phyloP scores from a whole-genome alignment of 2,113 vertebrate species.

The Colossoma macropomum region DNA sequence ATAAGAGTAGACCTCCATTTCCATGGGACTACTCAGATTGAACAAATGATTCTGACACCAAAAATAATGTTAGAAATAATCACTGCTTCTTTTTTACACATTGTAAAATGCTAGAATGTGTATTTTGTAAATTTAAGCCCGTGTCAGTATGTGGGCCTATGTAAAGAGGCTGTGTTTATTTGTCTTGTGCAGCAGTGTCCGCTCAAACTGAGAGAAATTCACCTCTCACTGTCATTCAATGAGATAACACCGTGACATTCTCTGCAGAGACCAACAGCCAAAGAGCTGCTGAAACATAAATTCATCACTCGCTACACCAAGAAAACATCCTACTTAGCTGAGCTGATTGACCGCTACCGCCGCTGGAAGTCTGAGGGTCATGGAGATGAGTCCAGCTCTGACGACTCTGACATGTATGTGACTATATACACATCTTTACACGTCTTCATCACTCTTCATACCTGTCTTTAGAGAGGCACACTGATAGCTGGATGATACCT shows the following conservation, averaged over 20 bases:
- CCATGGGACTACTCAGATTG: no score
- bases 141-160: background rate
- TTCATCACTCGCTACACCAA: constrained; percentile 98
- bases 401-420: constrained; percentile 92
- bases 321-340: constrained; percentile 96
- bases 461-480: background rate
- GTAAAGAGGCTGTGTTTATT: background rate
- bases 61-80: no score
- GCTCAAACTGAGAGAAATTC: background rate
- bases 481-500: background rate
- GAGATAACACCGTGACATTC: background rate
- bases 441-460: no score
- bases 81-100: no score
- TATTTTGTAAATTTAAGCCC: no score
- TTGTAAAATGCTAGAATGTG: no score
- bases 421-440: background rate
- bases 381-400: constrained; percentile 93
- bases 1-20: no score
- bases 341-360: constrained; percentile 92
- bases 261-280: constrained; percentile 92
- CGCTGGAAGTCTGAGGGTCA: constrained; percentile 97
- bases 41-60: no score
- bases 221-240: background rate
- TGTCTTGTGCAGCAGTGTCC: background rate
- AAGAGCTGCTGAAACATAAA: constrained; percentile 96